Evolutionary conservation across 1,140 invertebrate species (phyloP), one percentile per base, ranked within the genome.

Genomic region (Diabrotica virgifera): DNA sequence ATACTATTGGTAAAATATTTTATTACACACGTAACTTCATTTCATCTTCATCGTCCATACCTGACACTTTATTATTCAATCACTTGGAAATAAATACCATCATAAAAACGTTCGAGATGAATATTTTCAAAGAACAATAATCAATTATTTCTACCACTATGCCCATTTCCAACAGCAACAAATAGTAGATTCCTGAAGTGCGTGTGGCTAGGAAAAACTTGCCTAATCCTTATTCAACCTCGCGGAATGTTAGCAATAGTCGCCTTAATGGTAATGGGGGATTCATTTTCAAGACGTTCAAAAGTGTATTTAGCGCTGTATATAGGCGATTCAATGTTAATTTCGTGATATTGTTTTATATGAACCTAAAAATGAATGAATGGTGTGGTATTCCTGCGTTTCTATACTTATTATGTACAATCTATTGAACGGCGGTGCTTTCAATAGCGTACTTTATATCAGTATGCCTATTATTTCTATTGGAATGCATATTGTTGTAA

Each of bases 281-380:
- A 46, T 46, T 57, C 35, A 57, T 12, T 40, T 55, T 36, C 35
- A n/a, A 57, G 8, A 37, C 9, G 37, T 7, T n/a, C 11, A 57
- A n/a, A 54, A 12, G n/a, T 24, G n/a, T 37, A 57, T 57, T 57
- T 57, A 57, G 36, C 55, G 55, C 55, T 57, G 10, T 57, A 57
- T 57, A 57, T 57, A 57, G 24, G 12, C 55, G 55, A 57, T 57
- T 57, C 55, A 57, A 57, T 57, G 55, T 35, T 57, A 57, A 57
- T 57, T 57, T 57, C n/a, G 8, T 6, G 10, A 57, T 57, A 57
- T 57, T 57, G 55, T 57, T 57, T 57, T 36, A 46, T 46, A 46
- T 46, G n/a, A 36, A 57, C 12, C 12, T 36, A 57, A 57, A 57
- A 57, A 57, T 57, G 55, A 36, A 57, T 36, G 12, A 40, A 57